Conservation (phyloP, 2,888 invertebrate genomes). For the Bursaphelenchus okinawaensis region DNA sequence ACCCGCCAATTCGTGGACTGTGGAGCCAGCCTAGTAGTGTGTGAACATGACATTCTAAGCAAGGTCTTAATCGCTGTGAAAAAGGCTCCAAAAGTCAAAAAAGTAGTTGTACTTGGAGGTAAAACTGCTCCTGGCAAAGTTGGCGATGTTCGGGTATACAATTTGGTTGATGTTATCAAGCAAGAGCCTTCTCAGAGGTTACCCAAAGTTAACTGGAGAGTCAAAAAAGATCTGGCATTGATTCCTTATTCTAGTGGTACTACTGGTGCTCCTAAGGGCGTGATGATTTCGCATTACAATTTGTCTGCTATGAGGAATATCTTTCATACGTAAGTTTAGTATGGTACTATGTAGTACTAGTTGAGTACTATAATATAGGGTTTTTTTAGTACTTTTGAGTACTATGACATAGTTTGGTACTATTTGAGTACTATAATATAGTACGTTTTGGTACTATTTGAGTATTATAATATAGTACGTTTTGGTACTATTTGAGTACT, state of each 20-base stretch:
- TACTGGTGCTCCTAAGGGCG: conserved; percentile 53
- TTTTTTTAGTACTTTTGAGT: no score
- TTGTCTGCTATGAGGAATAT: conserved; percentile 18
- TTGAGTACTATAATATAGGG: no score
- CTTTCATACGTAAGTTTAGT: not conserved
- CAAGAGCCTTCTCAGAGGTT: not conserved
- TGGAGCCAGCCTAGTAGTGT: conserved; percentile 26
- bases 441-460: no score
- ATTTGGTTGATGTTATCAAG: not conserved
- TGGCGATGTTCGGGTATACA: not conserved
- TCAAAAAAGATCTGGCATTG: conserved; percentile 23
- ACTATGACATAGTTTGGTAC: no score
- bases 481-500: no score
- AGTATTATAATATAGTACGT: no score
- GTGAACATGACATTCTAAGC: conserved; percentile 26
- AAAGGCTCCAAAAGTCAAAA: conserved; percentile 19
- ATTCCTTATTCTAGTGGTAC: conserved; percentile 58
- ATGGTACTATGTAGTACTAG: no score
- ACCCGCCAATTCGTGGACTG: conserved; percentile 38
- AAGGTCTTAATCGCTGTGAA: conserved; percentile 31
- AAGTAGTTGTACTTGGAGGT: not conserved
- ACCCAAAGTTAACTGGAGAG: conserved; percentile 14
- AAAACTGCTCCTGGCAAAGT: not conserved
- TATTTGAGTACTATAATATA: no score
- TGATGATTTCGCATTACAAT: conserved; percentile 47